Percentiles rank a stretch among this genome's conserved stretches.
phyloP scores from a whole-genome alignment of 2,888 invertebrate genomes.

The Gastracanthus pulcherrimus region DNA sequence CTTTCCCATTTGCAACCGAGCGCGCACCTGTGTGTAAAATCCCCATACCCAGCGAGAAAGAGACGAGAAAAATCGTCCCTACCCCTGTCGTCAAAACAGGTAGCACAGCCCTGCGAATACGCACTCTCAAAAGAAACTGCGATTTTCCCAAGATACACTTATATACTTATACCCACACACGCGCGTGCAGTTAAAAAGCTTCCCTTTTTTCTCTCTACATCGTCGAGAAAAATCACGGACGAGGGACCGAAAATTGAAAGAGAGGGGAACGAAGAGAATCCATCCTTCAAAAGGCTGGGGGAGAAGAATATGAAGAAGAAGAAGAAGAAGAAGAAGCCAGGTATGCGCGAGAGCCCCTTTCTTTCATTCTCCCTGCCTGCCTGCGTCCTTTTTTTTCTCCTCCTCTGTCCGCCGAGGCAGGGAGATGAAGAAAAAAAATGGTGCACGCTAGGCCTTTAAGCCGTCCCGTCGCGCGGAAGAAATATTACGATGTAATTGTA shows the following conservation, averaged over 20 bases:
- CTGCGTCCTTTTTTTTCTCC: too few species aligned
- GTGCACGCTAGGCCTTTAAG: background rate
- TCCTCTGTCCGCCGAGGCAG: too few species aligned
- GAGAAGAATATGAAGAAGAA: slow-evolving; percentile 25
- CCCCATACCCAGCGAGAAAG: background rate
- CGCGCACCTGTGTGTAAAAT: background rate
- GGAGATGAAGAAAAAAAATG: slow-evolving; percentile 5
- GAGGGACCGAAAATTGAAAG: background rate
- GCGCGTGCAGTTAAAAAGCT: background rate
- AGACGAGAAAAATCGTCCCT: background rate
- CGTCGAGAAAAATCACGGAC: background rate
- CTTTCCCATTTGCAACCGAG: too few species aligned
- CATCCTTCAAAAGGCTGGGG: slow-evolving; percentile 6
- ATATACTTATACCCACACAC: too few species aligned
- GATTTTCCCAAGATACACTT: slow-evolving; percentile 26
- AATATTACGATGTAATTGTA: slow-evolving; percentile 18
- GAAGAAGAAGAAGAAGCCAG: background rate
- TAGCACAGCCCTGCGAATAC: background rate
- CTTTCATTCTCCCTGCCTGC: too few species aligned
- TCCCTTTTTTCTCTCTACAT: background rate
- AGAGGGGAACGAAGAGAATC: slow-evolving; percentile 6
- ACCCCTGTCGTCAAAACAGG: slow-evolving; percentile 12
- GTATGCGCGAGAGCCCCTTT: background rate
- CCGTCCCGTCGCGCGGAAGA: too few species aligned
- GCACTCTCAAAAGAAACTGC: background rate